A percentile compares a stretch with the other conserved stretches of the same genome.
phyloP scores from a whole-genome alignment of 2,888 invertebrate genomes.

The Nasonovia ribisnigri region DNA sequence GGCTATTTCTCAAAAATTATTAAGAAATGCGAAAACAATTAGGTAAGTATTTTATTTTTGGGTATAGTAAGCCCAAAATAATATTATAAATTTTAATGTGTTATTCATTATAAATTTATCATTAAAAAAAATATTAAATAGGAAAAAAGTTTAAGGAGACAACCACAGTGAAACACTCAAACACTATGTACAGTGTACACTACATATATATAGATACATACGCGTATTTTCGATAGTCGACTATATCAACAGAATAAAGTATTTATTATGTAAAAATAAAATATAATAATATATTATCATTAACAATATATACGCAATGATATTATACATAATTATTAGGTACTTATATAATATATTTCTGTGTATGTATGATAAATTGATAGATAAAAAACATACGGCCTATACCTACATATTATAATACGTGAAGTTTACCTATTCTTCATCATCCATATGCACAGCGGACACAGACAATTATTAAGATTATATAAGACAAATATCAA shows the following conservation, averaged over 20 bases:
- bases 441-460: background rate
- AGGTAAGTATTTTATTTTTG: background rate
- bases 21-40: background rate
- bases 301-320: no score
- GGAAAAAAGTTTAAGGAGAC: background rate
- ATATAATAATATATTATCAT: no score
- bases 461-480: background rate
- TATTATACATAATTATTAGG: background rate
- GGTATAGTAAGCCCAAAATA: background rate
- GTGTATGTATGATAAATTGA: no score
- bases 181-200: background rate
- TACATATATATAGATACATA: background rate
- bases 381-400: background rate
- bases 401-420: background rate
- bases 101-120: background rate
- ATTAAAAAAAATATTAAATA: background rate
- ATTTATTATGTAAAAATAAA: background rate
- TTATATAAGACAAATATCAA: background rate
- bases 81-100: background rate
- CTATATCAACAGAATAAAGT: background rate
- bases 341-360: background rate
- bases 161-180: background rate
- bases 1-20: background rate
- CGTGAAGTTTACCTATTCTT: background rate
- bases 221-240: background rate